A percentile compares a stretch with the other conserved stretches of the same genome.
These are phyloP conservation scores for Procambarus virginalis DNA, from an alignment of 1,140 invertebrate species.

Conservation along the genomic window DNA sequence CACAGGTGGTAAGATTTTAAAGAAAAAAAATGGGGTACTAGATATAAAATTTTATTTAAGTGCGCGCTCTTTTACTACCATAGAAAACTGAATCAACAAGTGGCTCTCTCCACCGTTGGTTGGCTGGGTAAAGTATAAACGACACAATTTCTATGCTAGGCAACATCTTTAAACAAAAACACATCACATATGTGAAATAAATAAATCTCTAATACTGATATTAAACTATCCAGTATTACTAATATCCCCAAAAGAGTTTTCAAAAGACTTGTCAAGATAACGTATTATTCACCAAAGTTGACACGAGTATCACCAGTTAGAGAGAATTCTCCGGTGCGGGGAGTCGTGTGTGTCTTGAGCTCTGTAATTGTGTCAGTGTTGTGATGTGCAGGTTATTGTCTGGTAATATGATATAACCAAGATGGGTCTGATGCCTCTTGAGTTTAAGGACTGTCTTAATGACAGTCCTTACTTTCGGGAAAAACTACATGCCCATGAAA, in stretches of 20 bases:
- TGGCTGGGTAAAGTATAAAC: constrained; percentile 49
- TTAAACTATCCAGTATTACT: background rate
- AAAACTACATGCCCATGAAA: constrained; percentile 96
- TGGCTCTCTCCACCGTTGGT: constrained; percentile 25
- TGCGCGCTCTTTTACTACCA: background rate
- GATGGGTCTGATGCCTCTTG: constrained; percentile 93
- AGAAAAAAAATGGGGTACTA: no score
- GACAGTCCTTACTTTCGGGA: constrained; percentile 97
- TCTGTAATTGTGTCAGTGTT: constrained; percentile 17
- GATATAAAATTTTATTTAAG: no score
- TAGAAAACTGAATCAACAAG: constrained; percentile 61
- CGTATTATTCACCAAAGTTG: constrained; percentile 3
- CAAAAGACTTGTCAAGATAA: background rate
- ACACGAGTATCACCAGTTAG: constrained; percentile 54
- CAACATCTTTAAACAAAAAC: constrained; percentile 3
- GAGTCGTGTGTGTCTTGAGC: constrained; percentile 8
- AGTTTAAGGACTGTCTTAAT: constrained; percentile 97
- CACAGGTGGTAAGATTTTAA: no score
- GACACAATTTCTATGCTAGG: background rate
- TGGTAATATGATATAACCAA: constrained; percentile 41
- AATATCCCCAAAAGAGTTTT: background rate
- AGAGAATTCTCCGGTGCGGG: constrained; percentile 31
- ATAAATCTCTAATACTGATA: background rate
- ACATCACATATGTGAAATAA: background rate
- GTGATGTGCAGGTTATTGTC: constrained; percentile 39